A percentile compares a stretch with the other conserved stretches of the same genome.
Conservation (phyloP, 2,888 invertebrate genomes). For the Oasisia sp. region DNA sequence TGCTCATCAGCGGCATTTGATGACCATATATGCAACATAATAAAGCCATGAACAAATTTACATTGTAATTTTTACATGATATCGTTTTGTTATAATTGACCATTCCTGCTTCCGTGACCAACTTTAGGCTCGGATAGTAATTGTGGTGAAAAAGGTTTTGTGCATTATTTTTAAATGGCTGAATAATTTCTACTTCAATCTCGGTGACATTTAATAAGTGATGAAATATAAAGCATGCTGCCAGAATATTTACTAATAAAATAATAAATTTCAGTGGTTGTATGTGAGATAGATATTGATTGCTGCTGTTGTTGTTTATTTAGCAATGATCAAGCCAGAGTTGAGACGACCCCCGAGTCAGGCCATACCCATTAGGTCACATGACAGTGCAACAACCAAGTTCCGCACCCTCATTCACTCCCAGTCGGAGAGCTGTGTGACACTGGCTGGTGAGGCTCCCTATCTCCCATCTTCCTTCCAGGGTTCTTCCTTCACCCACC, state of each 20-base stretch:
- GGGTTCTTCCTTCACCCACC: too few species aligned
- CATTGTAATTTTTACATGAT: too few species aligned
- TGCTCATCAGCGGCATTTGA: too few species aligned
- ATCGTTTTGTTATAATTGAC: neutral
- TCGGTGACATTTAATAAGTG: too few species aligned
- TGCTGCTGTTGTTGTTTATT: neutral
- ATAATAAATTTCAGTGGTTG: neutral
- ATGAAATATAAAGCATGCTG: too few species aligned
- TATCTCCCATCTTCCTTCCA: neutral
- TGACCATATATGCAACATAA: too few species aligned
- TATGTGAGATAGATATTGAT: neutral
- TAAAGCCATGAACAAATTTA: too few species aligned
- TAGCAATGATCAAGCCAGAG: neutral
- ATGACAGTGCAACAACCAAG: neutral
- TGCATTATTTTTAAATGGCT: too few species aligned
- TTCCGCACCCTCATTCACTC: neutral
- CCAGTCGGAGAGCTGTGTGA: neutral
- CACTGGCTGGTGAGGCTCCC: neutral
- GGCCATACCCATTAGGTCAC: neutral
- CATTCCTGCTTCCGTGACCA: neutral
- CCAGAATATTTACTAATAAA: neutral
- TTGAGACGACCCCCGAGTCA: slow-evolving; percentile 5
- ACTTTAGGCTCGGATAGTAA: too few species aligned
- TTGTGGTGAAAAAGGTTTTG: too few species aligned
- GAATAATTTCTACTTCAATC: too few species aligned